phyloP scores from a whole-genome alignment of 2,113 vertebrate genomes.

The Poeciliopsis prolifica region DNA sequence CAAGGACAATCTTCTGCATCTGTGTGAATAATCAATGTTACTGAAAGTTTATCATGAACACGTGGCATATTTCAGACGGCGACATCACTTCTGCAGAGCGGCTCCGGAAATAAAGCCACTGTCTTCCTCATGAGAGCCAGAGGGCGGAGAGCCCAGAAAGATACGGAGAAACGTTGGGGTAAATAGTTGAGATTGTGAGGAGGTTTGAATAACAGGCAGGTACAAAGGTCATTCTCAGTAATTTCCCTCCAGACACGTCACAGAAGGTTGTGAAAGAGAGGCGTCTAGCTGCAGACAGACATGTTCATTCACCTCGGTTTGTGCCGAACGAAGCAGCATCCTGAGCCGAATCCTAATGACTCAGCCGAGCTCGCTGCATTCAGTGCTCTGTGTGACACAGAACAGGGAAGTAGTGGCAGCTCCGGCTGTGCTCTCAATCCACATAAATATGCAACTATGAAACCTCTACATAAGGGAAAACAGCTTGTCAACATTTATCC shows the following conservation, averaged over 20 bases:
- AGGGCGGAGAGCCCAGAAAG: constrained; percentile 15
- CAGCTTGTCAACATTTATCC: constrained; percentile 1
- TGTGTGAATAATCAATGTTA: constrained; percentile 68
- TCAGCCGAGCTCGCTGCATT: constrained; percentile 42
- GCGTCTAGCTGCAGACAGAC: constrained; percentile 72
- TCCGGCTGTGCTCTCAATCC: constrained; percentile 52
- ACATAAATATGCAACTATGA: constrained; percentile 31
- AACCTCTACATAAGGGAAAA: constrained; percentile 35
- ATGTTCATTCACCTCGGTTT: constrained; percentile 76
- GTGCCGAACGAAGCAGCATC: constrained; percentile 61
- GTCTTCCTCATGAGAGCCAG: constrained; percentile 8
- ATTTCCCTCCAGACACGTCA: constrained; percentile 58
- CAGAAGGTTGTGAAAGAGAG: constrained; percentile 58
- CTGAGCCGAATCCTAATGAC: constrained; percentile 79
- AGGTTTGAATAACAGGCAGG: constrained; percentile 53
- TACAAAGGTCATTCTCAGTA: constrained; percentile 61
- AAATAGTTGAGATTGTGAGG: constrained; percentile 53
- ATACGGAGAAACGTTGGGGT: constrained; percentile 13
- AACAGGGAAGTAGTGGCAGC: constrained; percentile 44
- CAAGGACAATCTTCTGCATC: constrained; percentile 67
- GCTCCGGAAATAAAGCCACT: constrained; percentile 27
- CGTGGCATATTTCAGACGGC: constrained; percentile 32
- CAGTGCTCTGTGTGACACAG: constrained; percentile 58
- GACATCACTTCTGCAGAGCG: background rate
- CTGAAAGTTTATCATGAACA: constrained; percentile 64